Evolutionary conservation across 2,888 invertebrate genomes (phyloP).

Genomic region (Scelioninae gen. 1): DNA sequence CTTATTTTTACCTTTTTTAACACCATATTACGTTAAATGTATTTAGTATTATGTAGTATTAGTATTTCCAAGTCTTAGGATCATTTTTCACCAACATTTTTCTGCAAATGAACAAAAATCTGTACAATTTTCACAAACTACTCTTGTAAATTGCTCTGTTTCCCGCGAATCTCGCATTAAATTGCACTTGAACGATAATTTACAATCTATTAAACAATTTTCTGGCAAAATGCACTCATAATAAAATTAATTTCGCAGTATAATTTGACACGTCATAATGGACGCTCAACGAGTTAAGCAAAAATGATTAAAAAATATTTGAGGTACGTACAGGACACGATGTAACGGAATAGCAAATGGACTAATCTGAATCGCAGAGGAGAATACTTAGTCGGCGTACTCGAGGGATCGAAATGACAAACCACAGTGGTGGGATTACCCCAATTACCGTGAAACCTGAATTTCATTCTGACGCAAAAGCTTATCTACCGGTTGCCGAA

Average conservation of each 20-base stretch:
- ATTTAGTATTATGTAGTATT: too few species aligned
- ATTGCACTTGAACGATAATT: too few species aligned
- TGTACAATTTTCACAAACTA: too few species aligned
- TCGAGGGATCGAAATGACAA: constrained; percentile 66
- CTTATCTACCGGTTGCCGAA: constrained; percentile 49
- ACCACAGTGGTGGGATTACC: constrained; percentile 62
- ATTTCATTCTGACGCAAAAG: constrained; percentile 60
- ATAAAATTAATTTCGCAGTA: constrained; percentile 3
- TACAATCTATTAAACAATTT: too few species aligned
- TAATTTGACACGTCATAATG: constrained; percentile 37
- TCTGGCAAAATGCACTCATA: background rate
- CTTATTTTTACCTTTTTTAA: too few species aligned
- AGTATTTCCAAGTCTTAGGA: too few species aligned
- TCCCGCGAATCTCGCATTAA: too few species aligned
- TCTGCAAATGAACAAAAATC: too few species aligned
- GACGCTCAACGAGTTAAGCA: constrained; percentile 33
- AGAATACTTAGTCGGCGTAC: constrained; percentile 60
- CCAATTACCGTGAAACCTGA: constrained; percentile 66
- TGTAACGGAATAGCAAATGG: constrained; percentile 49
- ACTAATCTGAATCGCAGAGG: constrained; percentile 62
- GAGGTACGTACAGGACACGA: constrained; percentile 16
- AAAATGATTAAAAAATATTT: constrained; percentile 35
- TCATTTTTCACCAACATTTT: too few species aligned
- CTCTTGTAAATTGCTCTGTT: too few species aligned
- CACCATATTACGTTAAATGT: too few species aligned